A percentile compares a stretch with the other conserved stretches of the same genome.
These are phyloP conservation scores for Lutjanus argentimaculatus DNA, from an alignment of 2,797 vertebrate genomes.

Conservation along the genomic window DNA sequence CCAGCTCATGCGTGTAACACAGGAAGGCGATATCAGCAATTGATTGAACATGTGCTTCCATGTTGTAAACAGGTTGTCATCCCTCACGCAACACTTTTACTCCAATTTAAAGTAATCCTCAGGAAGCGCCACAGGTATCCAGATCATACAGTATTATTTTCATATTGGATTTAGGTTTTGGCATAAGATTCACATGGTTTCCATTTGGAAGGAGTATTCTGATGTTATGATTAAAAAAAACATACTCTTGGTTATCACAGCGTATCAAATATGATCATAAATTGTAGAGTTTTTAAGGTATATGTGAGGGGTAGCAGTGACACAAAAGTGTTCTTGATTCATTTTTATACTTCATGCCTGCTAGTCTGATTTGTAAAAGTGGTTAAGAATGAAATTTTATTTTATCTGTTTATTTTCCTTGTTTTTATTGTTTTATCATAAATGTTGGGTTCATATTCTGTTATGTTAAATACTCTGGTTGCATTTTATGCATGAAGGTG, in stretches of 20 bases:
- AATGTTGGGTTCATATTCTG: too few species aligned
- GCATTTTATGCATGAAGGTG: too few species aligned
- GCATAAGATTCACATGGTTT: background rate
- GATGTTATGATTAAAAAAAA: constrained; percentile 37
- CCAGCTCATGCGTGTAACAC: background rate
- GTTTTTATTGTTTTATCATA: too few species aligned
- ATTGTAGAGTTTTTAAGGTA: background rate
- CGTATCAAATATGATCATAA: constrained; percentile 30
- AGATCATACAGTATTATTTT: constrained; percentile 16
- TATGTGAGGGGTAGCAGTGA: background rate
- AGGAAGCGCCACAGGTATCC: constrained; percentile 44
- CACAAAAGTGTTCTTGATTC: background rate
- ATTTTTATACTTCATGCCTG: background rate
- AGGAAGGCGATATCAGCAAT: constrained; percentile 3
- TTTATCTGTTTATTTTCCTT: too few species aligned
- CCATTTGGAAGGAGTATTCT: constrained; percentile 17
- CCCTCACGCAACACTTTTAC: constrained; percentile 52
- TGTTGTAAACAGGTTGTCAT: constrained; percentile 64
- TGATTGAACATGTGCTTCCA: constrained; percentile 41
- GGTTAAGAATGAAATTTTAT: too few species aligned
- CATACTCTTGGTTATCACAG: constrained; percentile 16
- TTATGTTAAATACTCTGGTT: too few species aligned
- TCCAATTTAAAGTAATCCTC: constrained; percentile 54
- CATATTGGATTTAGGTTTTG: constrained; percentile 42
- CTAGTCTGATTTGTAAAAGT: background rate